Percentiles rank a stretch among this genome's conserved stretches.
Conservation (phyloP, 2,888 invertebrate species). For the Cheilosia pagana region DNA sequence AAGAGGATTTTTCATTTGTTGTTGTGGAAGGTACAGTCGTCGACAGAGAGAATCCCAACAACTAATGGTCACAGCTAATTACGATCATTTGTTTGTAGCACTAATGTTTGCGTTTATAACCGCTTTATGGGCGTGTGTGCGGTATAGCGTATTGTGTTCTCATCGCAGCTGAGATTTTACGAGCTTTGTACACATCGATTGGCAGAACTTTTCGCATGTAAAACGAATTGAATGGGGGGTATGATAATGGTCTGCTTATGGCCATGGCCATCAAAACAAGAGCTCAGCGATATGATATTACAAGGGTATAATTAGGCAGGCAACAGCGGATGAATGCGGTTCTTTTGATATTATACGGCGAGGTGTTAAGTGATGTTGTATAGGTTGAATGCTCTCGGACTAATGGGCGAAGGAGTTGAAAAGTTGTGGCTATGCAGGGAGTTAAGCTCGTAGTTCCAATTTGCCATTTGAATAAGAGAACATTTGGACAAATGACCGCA, state of each 20-base stretch:
- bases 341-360: conserved; percentile 16
- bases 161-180: conserved; percentile 44
- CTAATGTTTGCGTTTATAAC: conserved; percentile 66
- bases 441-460: conserved; percentile 19
- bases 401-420: conserved; percentile 43
- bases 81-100: conserved; percentile 65
- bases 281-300: not conserved
- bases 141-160: conserved; percentile 2
- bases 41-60: conserved; percentile 48
- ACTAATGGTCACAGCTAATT: conserved; percentile 74
- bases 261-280: conserved; percentile 35
- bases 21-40: not conserved
- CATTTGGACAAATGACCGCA: not conserved
- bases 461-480: conserved; percentile 33
- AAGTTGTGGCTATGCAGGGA: conserved; percentile 42
- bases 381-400: conserved; percentile 31
- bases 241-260: conserved; percentile 30
- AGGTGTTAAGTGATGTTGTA: conserved; percentile 56
- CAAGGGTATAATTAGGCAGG: conserved; percentile 42
- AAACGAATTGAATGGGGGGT: conserved; percentile 15
- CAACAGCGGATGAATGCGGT: conserved; percentile 10
- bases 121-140: conserved; percentile 38
- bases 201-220: conserved; percentile 34
- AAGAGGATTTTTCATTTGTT: conserved; percentile 2
- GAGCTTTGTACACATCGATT: conserved; percentile 57